A percentile compares a stretch with the other conserved stretches of the same genome.
These are phyloP conservation scores for Pachyseris speciosa DNA, from an alignment of 64 coral and sea anemone species.

Conservation along the genomic window DNA sequence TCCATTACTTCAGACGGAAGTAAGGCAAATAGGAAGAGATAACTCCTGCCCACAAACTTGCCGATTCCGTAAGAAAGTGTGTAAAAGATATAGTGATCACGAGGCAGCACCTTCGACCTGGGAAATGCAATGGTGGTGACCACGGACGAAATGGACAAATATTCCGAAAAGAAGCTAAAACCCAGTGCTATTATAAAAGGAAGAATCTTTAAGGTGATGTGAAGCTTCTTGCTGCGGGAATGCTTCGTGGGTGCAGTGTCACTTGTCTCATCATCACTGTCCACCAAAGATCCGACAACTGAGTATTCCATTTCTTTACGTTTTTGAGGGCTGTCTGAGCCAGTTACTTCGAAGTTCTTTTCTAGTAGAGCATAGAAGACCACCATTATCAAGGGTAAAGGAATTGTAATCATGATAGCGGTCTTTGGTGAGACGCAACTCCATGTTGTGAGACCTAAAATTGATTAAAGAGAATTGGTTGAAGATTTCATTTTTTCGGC, in stretches of 20 bases:
- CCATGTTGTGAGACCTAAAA: constrained; percentile 81
- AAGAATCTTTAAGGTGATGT: constrained; percentile 41
- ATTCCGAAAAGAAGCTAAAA: constrained; percentile 74
- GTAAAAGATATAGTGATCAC: constrained; percentile 83
- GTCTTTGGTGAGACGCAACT: constrained; percentile 74
- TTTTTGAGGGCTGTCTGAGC: not conserved
- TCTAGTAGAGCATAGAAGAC: constrained; percentile 83
- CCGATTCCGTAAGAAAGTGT: constrained; percentile 66
- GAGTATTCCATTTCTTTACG: constrained; percentile 30
- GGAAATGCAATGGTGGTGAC: constrained; percentile 85
- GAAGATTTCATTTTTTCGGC: no score
- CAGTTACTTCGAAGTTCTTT: constrained; percentile 49
- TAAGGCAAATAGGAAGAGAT: constrained; percentile 69
- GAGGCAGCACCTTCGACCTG: constrained; percentile 7
- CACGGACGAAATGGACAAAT: constrained; percentile 58
- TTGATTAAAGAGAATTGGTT: not conserved
- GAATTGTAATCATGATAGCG: constrained; percentile 68
- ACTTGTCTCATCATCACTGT: not conserved
- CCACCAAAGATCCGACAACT: not conserved
- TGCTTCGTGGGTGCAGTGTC: no score
- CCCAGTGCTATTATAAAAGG: constrained; percentile 72
- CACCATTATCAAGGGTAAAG: constrained; percentile 58
- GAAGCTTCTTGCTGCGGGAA: constrained; percentile 4
- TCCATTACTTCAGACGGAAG: not conserved
- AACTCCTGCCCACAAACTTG: constrained; percentile 80